A percentile compares a stretch with the other conserved stretches of the same genome.
Evolutionary conservation across 2,797 vertebrate genomes (phyloP).

Genomic region (Eremophila alpestris): DNA sequence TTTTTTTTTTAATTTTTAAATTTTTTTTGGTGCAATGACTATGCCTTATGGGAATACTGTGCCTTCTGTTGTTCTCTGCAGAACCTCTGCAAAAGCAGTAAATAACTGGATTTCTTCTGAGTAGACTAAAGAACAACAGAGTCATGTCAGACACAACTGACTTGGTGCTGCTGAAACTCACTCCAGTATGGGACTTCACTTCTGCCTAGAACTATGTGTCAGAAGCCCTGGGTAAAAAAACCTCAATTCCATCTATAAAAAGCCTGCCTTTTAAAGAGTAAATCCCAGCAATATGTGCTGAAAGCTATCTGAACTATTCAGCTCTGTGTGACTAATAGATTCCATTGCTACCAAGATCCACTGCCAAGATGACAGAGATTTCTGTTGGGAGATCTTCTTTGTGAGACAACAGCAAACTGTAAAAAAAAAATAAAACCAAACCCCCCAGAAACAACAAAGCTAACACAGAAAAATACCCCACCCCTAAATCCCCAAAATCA

Average conservation of each 20-base stretch:
- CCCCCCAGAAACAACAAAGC: rapidly evolving
- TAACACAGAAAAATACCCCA: background rate
- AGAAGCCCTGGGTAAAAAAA: background rate
- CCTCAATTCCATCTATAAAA: background rate
- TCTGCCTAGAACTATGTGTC: background rate
- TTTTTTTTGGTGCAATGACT: background rate
- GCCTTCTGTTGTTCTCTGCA: background rate
- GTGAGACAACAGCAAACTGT: background rate
- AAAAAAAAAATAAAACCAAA: background rate
- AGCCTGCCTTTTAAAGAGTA: background rate
- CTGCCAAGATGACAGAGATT: background rate
- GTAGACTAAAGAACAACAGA: background rate
- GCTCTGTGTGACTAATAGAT: slow-evolving; percentile 18
- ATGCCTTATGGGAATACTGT: background rate
- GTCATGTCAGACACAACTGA: rapidly evolving
- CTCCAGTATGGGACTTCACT: background rate
- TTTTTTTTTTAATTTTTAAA: no score
- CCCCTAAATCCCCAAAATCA: background rate
- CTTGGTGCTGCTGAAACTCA: background rate
- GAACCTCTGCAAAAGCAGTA: background rate
- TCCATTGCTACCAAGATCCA: background rate
- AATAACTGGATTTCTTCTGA: background rate
- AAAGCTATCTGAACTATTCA: background rate
- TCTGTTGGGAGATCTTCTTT: background rate
- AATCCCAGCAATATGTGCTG: background rate